Conservation (phyloP, 1,140 invertebrate genomes). For the Cardiocondyla obscurior region DNA sequence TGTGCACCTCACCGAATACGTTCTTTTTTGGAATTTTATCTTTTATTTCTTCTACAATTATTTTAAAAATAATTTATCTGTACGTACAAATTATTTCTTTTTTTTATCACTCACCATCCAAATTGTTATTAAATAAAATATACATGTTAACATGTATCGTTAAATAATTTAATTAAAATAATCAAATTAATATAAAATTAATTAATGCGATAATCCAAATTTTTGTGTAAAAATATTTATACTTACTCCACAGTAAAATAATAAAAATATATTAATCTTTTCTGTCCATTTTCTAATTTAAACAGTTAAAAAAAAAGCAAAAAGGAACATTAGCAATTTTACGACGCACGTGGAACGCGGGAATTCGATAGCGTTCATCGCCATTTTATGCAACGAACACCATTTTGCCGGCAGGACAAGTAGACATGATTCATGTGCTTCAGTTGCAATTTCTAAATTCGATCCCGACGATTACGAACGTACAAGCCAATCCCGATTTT, state of each 20-base stretch:
- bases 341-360: background rate
- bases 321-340: background rate
- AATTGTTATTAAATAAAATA: background rate
- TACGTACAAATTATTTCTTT: background rate
- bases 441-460: background rate
- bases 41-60: background rate
- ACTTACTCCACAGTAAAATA: background rate
- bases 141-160: background rate
- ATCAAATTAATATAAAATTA: background rate
- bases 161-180: background rate
- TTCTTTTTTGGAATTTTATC: background rate
- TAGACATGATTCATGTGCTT: background rate
- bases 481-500: background rate
- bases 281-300: too few species aligned
- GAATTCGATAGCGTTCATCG: background rate
- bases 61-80: background rate
- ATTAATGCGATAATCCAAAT: too few species aligned
- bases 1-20: background rate
- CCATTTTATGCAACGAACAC: conserved; percentile 25
- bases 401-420: conserved; percentile 8
- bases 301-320: too few species aligned
- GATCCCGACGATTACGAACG: background rate
- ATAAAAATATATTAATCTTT: background rate
- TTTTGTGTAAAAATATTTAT: too few species aligned
- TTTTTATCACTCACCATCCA: background rate